Conservation (phyloP, 2,113 vertebrate genomes). For the Ophthalmolycus amberensis region DNA sequence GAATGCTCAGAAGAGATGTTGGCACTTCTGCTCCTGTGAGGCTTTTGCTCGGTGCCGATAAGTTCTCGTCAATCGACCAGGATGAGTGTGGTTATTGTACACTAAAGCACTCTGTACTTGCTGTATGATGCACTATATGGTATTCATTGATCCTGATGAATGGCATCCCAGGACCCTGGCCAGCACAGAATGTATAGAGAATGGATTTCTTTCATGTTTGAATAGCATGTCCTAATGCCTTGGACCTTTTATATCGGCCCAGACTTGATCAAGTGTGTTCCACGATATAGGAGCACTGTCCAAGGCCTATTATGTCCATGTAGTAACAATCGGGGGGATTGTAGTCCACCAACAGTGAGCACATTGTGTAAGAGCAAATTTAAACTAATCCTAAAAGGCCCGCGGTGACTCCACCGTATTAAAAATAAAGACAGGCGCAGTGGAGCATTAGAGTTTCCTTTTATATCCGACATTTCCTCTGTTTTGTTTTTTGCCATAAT, state of each 20-base stretch:
- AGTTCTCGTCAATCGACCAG: conserved; percentile 15
- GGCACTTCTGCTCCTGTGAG: neutral
- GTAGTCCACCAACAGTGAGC: conserved; percentile 14
- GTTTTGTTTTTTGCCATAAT: neutral
- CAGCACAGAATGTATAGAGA: conserved; percentile 26
- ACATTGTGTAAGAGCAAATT: conserved; percentile 18
- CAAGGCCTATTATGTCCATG: neutral
- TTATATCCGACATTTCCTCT: neutral
- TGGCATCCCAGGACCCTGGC: neutral
- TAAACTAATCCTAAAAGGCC: conserved; percentile 24
- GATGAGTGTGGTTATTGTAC: conserved; percentile 28
- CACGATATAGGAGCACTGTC: neutral
- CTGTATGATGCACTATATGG: conserved; percentile 31
- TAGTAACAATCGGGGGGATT: conserved; percentile 23
- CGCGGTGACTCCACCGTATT: neutral
- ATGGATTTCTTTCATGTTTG: conserved; percentile 57
- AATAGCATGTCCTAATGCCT: conserved; percentile 20
- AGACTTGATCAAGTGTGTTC: conserved; percentile 23
- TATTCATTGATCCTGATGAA: conserved; percentile 63
- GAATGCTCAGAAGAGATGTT: neutral
- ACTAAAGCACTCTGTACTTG: conserved; percentile 16
- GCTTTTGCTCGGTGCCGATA: neutral
- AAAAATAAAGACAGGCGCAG: conserved; percentile 2
- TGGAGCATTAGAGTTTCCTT: conserved; percentile 4
- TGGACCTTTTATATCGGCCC: neutral